Evolutionary conservation across 2,113 vertebrate species (phyloP), one percentile per base, ranked within the genome.

Genomic region (Hiodon alosoides): DNA sequence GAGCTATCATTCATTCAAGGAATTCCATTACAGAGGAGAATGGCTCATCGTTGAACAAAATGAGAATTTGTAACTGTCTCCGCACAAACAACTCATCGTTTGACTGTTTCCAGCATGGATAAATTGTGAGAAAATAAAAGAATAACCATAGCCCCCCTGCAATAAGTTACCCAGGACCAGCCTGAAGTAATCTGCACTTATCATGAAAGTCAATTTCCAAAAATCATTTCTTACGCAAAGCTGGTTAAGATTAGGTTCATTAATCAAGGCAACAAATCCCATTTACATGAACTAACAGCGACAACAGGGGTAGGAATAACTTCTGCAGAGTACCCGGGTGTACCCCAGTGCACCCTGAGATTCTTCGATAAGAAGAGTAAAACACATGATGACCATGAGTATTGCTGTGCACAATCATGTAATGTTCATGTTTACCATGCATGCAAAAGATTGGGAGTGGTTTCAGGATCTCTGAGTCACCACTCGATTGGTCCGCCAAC

Each of bases 21-120:
- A 16, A 13, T 7, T 7, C 7, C 9, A 17, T 8, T 2, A 11
- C 64, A 47, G 6, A 47, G 16, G 17, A 67, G 64, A 17, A 47
- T 11, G 46, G 17, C 6, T 7, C 11, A 66, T 71, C 67, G 53
- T 64, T 75, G 55, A 67, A 67, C 4, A 67, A 75, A 83, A 81
- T 68, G 72, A 71, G 55, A 51, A 76, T 84, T 81, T 76, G 72
- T 81, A 83, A 82, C 65, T 68, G 82, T 85, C 79, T 54, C 73
- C 73, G 81, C 77, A 83, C 69, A 78, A 82, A 85, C 83, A 86
- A 81, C 73, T 71, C 70, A 84, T 86, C 81, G 79, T 77, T 79
- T 75, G 52, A 77, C 77, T 79, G 70, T 82, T 78, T 79, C 67
- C 70, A 67, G 68, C 76, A 74, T 2, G 31, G 31, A 31, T 31